Evolutionary conservation across 2,888 invertebrate species (phyloP).

Genomic region (Diogma glabrata): DNA sequence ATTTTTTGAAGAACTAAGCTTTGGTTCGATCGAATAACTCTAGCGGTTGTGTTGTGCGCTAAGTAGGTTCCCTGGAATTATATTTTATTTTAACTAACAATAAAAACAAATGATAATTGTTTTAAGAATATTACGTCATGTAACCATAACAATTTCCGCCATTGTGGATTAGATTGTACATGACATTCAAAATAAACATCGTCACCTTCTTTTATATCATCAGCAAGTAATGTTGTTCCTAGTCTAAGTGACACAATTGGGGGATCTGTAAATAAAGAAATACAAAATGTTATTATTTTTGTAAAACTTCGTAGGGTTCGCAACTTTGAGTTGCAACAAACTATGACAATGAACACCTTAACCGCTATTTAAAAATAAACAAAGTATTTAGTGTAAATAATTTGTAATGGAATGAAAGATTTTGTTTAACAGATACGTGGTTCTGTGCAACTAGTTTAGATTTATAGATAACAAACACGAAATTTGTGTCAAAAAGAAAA

Average conservation of each 20-base stretch:
- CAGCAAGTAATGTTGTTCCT: slow-evolving; percentile 64
- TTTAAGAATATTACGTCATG: slow-evolving; percentile 50
- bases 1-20: slow-evolving; percentile 75
- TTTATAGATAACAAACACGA: too few relatives aligned
- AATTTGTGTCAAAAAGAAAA: too few relatives aligned
- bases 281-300: too few relatives aligned
- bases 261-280: slow-evolving; percentile 59
- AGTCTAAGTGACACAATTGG: slow-evolving; percentile 63
- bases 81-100: background rate
- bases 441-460: too few relatives aligned
- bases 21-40: slow-evolving; percentile 75
- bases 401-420: too few relatives aligned
- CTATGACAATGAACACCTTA: too few relatives aligned
- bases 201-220: slow-evolving; percentile 75
- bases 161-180: slow-evolving; percentile 66
- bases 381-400: too few relatives aligned
- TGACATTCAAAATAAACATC: slow-evolving; percentile 79
- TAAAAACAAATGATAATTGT: slow-evolving; percentile 21
- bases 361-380: too few relatives aligned
- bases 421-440: too few relatives aligned
- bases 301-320: too few relatives aligned
- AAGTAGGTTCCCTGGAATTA: slow-evolving; percentile 50
- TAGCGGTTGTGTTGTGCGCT: slow-evolving; percentile 66
- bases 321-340: too few relatives aligned
- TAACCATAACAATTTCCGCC: slow-evolving; percentile 64